Evolutionary conservation across 2,113 vertebrate species (phyloP), one percentile per base, ranked within the genome.

Genomic region (Murina feae): DNA sequence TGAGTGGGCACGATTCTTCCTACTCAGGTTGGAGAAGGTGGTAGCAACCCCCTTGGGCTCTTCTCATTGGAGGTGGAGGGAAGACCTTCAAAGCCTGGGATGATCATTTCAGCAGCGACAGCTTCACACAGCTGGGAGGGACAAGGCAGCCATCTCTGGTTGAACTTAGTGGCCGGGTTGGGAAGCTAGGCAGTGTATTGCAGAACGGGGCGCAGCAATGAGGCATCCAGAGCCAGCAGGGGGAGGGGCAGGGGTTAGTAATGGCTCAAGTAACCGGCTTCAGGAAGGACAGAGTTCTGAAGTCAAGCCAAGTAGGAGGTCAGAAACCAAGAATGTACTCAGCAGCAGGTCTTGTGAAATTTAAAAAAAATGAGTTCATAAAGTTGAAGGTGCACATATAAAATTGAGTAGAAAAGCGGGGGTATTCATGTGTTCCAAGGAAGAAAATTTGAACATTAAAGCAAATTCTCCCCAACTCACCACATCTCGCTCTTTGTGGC

Each of bases 81-180:
- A 69, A 12, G 35, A 21, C 9, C 49, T 44, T 53, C 55, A 69
- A 69, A 53, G 23, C 7, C 37, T 5, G 11, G 16, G 16, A 47
- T 47, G 63, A 35, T 32, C n/a, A 20, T 23, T 58, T 90, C 23
- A 14, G 10, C 14, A 12, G 53, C 14, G 51, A 37, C 55, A 79
- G 13, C 4, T 3, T 91, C 2, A 0, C 28, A 11, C 6, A 18
- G 3, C 66, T 14, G 16, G 82, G 79, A 5, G 12, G 25, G 63
- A 5, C 7, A 47, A 49, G 21, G 25, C 2, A 32, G 6, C 2
- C 1, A 1, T 32, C 13, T 37, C 68, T 12, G n/a, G 42, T 76
- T 0, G 18, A n/a, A 18, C 9, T 35, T 11, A 16, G 13, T 14
- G 30, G 42, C 32, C 0, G 0, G 16, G 18, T 4, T 0, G 3